Conservation (phyloP, 2,888 invertebrate species). For the Kryphioiulus occultus region DNA sequence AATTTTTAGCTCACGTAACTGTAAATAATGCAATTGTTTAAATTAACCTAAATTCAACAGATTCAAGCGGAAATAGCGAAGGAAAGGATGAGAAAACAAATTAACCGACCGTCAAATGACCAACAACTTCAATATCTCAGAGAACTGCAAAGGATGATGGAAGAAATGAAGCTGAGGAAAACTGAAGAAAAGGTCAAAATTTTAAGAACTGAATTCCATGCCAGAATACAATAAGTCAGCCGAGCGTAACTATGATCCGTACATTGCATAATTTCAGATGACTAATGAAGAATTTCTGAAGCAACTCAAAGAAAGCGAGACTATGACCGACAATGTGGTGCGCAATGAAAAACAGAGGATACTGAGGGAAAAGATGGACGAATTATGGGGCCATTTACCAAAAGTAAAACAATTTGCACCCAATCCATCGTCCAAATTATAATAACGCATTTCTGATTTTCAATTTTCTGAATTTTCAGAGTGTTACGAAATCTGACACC, state of each 20-base stretch:
- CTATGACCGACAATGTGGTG: neutral
- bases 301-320: neutral
- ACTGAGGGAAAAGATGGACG: constrained; percentile 8
- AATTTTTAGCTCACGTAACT: too few relatives aligned
- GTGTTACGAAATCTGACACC: neutral
- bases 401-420: neutral
- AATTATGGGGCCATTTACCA: constrained; percentile 39
- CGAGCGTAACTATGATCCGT: neutral
- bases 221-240: too few relatives aligned
- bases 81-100: neutral
- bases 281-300: constrained; percentile 43
- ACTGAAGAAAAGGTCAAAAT: constrained; percentile 20
- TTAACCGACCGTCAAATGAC: neutral
- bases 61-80: neutral
- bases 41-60: neutral
- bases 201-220: neutral
- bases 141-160: constrained; percentile 44
- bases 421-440: too few relatives aligned
- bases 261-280: neutral
- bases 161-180: constrained; percentile 33
- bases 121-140: constrained; percentile 25
- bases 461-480: too few relatives aligned
- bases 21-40: too few relatives aligned
- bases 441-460: too few relatives aligned
- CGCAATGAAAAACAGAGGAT: constrained; percentile 25